Evolutionary conservation across 35 echinoderm and acorn worm genomes (phyloP), one percentile per base, ranked within the genome.

Genomic region (Chiridota heheva): DNA sequence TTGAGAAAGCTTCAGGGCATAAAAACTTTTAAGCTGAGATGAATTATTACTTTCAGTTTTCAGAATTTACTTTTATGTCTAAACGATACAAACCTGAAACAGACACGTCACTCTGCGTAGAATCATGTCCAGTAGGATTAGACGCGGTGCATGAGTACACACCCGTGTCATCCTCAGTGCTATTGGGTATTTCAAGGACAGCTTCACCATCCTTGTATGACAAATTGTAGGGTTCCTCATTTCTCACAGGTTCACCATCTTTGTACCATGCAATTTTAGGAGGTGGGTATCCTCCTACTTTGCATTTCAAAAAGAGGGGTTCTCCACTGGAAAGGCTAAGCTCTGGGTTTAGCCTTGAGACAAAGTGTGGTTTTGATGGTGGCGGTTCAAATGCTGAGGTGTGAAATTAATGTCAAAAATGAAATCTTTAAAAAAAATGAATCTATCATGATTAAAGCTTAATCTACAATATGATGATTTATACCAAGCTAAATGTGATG

Each of bases 241-340:
- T 75, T 10, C 18, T 44, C 4, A 75, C 17, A 16, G 37, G 42
- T 24, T 28, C 34, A 15, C 71, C 71, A 75, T 75, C 71, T 48
- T 75, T 75, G 37, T 75, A 75, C 71, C 71, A 75, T 5, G 17
- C 25, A 33, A 38, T 75, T 13, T 44, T 44, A 38, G 71, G 71
- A 48, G 38, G 5, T 15, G 71, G 71, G 42, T 75, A 75, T 24
- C 71, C 71, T 25, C 42, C 42, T 18, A 75, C 71, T 44, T 75
- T 44, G 51, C 71, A 75, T 48, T 46, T 48, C 18, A 75, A 53
- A n/a, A 24, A 24, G 3, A 51, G 51, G 44, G 36, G 38, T 44
- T 44, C 42, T 24, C 71, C 71, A 40, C 51, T 44, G 12, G 71
- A 18, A n/a, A 75, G 36, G 8, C 35, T 33, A 7, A 63, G 60